Evolutionary conservation across 2,113 vertebrate genomes (phyloP).

Genomic region (Taurulus bubalis): DNA sequence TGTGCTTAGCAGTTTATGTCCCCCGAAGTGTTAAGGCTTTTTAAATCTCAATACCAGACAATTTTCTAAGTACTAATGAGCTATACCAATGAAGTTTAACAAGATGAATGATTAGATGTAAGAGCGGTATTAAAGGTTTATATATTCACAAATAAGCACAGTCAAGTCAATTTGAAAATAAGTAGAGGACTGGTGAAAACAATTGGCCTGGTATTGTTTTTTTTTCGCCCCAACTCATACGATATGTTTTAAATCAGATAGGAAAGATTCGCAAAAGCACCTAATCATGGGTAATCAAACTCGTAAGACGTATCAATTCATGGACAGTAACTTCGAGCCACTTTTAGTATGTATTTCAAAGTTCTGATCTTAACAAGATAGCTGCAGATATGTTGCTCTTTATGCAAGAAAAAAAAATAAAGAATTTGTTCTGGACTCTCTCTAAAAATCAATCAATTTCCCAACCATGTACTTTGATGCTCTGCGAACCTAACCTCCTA

Average conservation of each 20-base stretch:
- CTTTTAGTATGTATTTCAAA: conserved; percentile 13
- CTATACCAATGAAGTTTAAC: conserved; percentile 58
- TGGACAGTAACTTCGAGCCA: conserved; percentile 28
- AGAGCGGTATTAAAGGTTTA: conserved; percentile 76
- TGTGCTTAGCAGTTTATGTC: conserved; percentile 84
- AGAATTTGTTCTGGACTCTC: conserved; percentile 40
- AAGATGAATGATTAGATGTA: conserved; percentile 58
- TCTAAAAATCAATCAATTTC: conserved; percentile 44
- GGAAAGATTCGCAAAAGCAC: conserved; percentile 81
- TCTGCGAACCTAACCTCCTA: conserved; percentile 79
- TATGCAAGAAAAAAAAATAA: conserved; percentile 33
- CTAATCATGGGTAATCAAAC: conserved; percentile 52
- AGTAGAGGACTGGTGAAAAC: conserved; percentile 68
- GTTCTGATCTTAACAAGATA: conserved; percentile 20
- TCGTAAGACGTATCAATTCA: conserved; percentile 16
- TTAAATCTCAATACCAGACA: conserved; percentile 79
- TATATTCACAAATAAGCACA: conserved; percentile 80
- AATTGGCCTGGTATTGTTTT: conserved; percentile 76
- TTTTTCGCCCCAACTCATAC: conserved; percentile 67
- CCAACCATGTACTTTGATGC: conserved; percentile 63
- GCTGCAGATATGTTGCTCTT: conserved; percentile 32
- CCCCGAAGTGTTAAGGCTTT: conserved; percentile 85
- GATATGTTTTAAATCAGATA: conserved; percentile 74
- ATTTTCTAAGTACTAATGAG: conserved; percentile 69
- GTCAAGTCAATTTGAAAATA: conserved; percentile 75